phyloP scores from a whole-genome alignment of 2,797 vertebrate genomes.

The Poeciliopsis infans region DNA sequence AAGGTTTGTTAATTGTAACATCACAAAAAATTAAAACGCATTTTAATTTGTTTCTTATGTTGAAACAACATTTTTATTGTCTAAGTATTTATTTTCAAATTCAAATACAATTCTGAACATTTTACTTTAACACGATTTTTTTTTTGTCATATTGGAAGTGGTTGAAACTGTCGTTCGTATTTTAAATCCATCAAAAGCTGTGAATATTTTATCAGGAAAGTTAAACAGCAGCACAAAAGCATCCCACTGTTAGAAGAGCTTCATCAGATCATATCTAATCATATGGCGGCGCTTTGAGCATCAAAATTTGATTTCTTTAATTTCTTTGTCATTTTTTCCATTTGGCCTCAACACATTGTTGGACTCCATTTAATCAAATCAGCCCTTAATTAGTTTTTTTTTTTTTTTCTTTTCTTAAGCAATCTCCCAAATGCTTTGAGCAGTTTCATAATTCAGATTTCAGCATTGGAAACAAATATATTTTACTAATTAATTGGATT shows the following conservation, averaged over 20 bases:
- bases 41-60: neutral
- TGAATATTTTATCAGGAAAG: conserved; percentile 9
- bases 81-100: neutral
- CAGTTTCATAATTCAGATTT: conserved; percentile 15
- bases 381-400: conserved; percentile 16
- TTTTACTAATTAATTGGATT: conserved; percentile 19
- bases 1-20: neutral
- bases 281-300: neutral
- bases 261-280: conserved; percentile 5
- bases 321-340: conserved; percentile 6
- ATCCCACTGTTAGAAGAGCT: neutral
- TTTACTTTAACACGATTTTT: neutral
- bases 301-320: neutral
- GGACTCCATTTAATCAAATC: conserved; percentile 14
- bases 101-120: neutral
- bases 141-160: neutral
- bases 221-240: conserved; percentile 2
- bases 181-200: neutral
- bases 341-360: conserved; percentile 5
- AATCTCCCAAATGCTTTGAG: conserved; percentile 15
- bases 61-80: neutral
- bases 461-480: conserved; percentile 26
- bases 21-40: neutral
- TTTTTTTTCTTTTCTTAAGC: conserved; percentile 1
- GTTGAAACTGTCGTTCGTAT: neutral